Evolutionary conservation across 2,797 vertebrate genomes (phyloP).

Genomic region (Propithecus perrieri): DNA sequence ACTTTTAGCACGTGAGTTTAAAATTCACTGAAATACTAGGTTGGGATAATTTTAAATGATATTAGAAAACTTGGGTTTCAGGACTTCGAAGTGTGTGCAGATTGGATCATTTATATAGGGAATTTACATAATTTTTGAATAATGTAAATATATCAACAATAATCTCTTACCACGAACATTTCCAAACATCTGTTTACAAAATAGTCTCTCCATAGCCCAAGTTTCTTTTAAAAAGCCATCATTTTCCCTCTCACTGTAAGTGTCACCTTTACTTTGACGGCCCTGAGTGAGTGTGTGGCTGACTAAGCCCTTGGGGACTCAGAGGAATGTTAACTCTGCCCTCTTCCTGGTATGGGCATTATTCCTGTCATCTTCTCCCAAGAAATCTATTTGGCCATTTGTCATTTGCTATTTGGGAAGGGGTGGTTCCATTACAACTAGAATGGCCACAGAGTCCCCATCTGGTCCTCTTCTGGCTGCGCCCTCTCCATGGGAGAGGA

Average conservation of each 20-base stretch:
- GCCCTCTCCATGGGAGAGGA: fast-evolving
- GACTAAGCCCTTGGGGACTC: fast-evolving
- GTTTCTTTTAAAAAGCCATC: background rate
- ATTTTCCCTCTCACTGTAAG: background rate
- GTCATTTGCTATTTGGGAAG: background rate
- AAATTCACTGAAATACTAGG: background rate
- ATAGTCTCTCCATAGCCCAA: background rate
- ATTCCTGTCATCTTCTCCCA: background rate
- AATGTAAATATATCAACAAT: background rate
- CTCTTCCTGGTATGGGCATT: background rate
- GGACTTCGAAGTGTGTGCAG: background rate
- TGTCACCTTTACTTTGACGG: background rate
- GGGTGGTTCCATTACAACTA: background rate
- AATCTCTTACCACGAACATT: background rate
- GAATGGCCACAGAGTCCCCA: background rate
- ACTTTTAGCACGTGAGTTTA: background rate
- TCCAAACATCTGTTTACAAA: slow-evolving; percentile 26
- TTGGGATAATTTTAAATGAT: background rate
- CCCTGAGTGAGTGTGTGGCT: background rate
- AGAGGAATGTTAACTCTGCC: background rate
- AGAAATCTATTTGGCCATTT: background rate
- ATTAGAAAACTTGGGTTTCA: background rate
- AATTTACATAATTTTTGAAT: background rate
- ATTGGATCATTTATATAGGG: background rate
- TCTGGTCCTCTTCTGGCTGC: background rate